Percentiles rank a stretch among this genome's conserved stretches.
Evolutionary conservation across 1,140 invertebrate species (phyloP).

Genomic region (Brachionus manjavacas): DNA sequence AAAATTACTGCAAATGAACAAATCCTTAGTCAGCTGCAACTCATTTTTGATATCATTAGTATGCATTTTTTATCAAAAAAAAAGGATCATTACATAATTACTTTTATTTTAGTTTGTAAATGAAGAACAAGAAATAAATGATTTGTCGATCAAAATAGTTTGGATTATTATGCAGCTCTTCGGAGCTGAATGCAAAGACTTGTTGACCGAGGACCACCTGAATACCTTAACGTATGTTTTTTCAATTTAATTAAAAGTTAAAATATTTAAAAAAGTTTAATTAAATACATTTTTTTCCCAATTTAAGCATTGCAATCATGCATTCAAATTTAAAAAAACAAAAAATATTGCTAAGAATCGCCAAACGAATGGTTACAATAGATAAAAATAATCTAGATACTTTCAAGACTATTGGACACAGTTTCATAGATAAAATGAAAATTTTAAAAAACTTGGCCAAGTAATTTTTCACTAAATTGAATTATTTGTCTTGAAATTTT

Average conservation of each 20-base stretch:
- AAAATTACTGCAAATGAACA: slow-evolving; percentile 52
- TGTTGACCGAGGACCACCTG: slow-evolving; percentile 53
- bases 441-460: slow-evolving; percentile 26
- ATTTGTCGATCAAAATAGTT: slow-evolving; percentile 51
- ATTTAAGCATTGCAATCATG: background rate
- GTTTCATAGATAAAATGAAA: slow-evolving; percentile 24
- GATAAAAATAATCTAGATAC: slow-evolving; percentile 30
- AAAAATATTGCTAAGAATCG: slow-evolving; percentile 54
- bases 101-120: slow-evolving; percentile 50
- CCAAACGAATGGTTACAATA: slow-evolving; percentile 54
- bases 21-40: slow-evolving; percentile 52
- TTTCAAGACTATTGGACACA: slow-evolving; percentile 17
- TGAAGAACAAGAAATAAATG: slow-evolving; percentile 54
- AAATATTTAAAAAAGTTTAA: no score
- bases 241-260: background rate
- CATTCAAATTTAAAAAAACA: slow-evolving; percentile 54
- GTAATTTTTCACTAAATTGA: no score
- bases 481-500: no score
- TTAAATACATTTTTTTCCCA: background rate
- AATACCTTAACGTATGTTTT: slow-evolving; percentile 34
- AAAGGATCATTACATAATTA: background rate
- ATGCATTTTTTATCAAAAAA: background rate
- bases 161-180: slow-evolving; percentile 55
- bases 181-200: slow-evolving; percentile 54
- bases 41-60: slow-evolving; percentile 51